Conservation (phyloP, 2,888 invertebrate species). For the Parnassius smintheus region DNA sequence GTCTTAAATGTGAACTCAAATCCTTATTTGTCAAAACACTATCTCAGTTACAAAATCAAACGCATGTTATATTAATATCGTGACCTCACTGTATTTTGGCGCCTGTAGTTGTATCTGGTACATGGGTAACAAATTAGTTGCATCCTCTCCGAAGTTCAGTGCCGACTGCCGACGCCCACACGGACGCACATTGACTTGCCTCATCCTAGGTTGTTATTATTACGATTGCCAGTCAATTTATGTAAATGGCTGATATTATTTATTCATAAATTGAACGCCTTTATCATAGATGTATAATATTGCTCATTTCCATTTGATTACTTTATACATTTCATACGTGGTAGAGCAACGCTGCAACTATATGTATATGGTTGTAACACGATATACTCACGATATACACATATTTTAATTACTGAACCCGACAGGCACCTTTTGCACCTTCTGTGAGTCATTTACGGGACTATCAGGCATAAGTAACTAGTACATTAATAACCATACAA, state of each 20-base stretch:
- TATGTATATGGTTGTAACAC: too few relatives aligned
- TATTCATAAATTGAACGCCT: constrained; percentile 18
- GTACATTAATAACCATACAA: too few relatives aligned
- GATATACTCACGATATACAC: too few relatives aligned
- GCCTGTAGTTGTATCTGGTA: constrained; percentile 17
- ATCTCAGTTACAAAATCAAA: not conserved
- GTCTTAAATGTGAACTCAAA: not conserved
- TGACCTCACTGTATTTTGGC: constrained; percentile 12
- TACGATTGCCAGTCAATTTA: constrained; percentile 44
- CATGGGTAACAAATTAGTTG: constrained; percentile 60
- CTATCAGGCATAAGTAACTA: too few relatives aligned
- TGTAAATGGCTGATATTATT: constrained; percentile 44
- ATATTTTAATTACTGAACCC: too few relatives aligned
- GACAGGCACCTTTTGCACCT: too few relatives aligned
- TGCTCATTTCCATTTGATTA: too few relatives aligned
- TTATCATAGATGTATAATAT: too few relatives aligned
- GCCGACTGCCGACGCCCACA: constrained; percentile 64
- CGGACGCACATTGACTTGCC: constrained; percentile 60
- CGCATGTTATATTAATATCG: not conserved
- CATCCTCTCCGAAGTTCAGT: constrained; percentile 74
- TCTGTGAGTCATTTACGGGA: too few relatives aligned
- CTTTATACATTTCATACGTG: too few relatives aligned
- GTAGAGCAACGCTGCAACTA: too few relatives aligned
- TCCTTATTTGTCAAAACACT: not conserved
- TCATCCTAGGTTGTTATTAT: constrained; percentile 11